phyloP scores from a whole-genome alignment of 2,888 invertebrate species.

The Galeruca laticollis region DNA sequence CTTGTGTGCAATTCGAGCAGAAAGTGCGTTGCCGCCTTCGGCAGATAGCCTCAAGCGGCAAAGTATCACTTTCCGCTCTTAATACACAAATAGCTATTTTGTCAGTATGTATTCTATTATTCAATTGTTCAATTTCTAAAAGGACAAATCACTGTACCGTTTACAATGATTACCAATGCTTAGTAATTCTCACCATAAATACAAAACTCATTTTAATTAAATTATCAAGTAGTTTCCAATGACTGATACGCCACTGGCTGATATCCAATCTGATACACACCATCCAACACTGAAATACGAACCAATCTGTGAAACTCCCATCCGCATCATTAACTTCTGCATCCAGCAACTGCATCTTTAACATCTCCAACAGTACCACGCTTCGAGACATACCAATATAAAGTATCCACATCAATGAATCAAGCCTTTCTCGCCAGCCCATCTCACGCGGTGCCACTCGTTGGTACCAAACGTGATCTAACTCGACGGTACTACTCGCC shows the following conservation, averaged over 20 bases:
- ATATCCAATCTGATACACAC: slow-evolving; percentile 19
- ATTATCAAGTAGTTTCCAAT: background rate
- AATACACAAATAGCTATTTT: too few species aligned
- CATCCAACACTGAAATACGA: slow-evolving; percentile 30
- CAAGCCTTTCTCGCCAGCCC: slow-evolving; percentile 27
- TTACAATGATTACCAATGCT: too few species aligned
- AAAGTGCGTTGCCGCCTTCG: too few species aligned
- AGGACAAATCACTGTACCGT: too few species aligned
- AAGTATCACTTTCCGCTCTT: too few species aligned
- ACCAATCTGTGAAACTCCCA: slow-evolving; percentile 25
- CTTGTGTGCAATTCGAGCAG: too few species aligned
- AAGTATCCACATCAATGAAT: slow-evolving; percentile 36
- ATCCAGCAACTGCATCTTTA: slow-evolving; percentile 24
- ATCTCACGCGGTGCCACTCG: slow-evolving; percentile 31
- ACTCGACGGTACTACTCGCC: slow-evolving; percentile 31
- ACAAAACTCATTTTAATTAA: background rate
- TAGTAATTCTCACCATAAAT: too few species aligned
- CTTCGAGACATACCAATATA: slow-evolving; percentile 32
- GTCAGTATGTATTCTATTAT: too few species aligned
- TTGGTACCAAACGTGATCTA: slow-evolving; percentile 30
- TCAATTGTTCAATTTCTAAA: too few species aligned
- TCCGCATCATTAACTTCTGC: slow-evolving; percentile 31
- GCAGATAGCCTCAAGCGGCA: too few species aligned
- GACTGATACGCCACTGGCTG: slow-evolving; percentile 15
- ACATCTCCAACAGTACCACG: slow-evolving; percentile 26